Evolutionary conservation across 2,888 invertebrate genomes (phyloP), one percentile per base, ranked within the genome.

Genomic region (Capitulum mitella): DNA sequence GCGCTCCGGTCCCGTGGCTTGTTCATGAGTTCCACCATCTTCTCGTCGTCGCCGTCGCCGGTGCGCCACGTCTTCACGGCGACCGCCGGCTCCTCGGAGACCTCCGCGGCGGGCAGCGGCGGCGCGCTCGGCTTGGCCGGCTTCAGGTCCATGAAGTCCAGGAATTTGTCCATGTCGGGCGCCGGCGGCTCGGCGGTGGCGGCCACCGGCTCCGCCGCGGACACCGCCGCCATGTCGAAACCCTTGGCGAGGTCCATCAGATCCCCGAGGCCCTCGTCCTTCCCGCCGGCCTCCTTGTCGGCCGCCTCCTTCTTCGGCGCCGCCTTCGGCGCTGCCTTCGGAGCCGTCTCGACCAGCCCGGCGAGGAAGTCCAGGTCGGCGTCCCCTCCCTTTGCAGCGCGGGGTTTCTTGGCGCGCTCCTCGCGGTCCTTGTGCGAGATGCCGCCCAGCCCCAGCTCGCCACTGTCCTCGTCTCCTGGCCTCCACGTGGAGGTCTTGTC

Each of bases 1-100:
- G 64, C 64, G 37, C 37, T 37, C n/a, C 22, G 14, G 64, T 64
- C 64, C 6, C 75, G 75, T 43, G 32, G 19, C 43, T 43, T 75
- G 43, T 75, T 75, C 75, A 19, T 75, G n/a, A 75, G 75, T 29
- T 40, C 46, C 8, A 19, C n/a, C 75, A 75, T 75, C n/a, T 40
- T n/a, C 46, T 75, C 75, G 29, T 75, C 75, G 29, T 75, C 75
- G 16, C 29, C 75, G 26, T 75, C 75, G n/a, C 75, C 75, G n/a
- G 43, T n/a, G 16, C 43, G 40, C 75, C 75, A 75, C 43, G 40
- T 75, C 40, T 75, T n/a, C 43, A 26, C 40, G 22, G 22, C 26
- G 5, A 43, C 10, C 43, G 43, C 26, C 29, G 22, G 10, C 75
- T 40, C 40, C 75, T 75, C 75, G 3, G 43, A 26, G 14, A 29